Evolutionary conservation across 1,140 invertebrate genomes (phyloP).

Genomic region (Drosophila burlai): DNA sequence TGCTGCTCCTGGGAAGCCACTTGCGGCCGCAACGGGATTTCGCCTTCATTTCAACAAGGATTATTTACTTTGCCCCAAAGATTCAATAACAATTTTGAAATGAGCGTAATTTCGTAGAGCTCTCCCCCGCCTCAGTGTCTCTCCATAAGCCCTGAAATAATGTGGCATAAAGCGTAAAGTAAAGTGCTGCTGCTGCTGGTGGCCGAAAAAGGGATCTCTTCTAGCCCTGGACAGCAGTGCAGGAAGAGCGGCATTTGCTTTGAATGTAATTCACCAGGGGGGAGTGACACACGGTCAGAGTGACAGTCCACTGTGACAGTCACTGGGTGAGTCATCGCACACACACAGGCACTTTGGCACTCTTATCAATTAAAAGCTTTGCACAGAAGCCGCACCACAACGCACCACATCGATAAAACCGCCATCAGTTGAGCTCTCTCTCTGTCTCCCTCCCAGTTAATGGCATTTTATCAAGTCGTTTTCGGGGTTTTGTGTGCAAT

Average conservation of each 20-base stretch:
- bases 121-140: background rate
- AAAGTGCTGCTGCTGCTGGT: slow-evolving; percentile 1
- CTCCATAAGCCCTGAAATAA: slow-evolving; percentile 69
- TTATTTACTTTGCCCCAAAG: slow-evolving; percentile 75
- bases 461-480: slow-evolving; percentile 66
- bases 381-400: slow-evolving; percentile 23
- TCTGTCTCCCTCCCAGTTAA: slow-evolving; percentile 26
- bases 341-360: background rate
- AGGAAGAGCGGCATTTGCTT: background rate
- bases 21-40: slow-evolving; percentile 53
- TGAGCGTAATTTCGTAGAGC: slow-evolving; percentile 68
- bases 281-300: background rate
- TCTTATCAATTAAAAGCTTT: slow-evolving; percentile 67
- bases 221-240: background rate
- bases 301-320: background rate
- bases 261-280: background rate
- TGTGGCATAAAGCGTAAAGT: slow-evolving; percentile 53
- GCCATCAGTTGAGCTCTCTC: slow-evolving; percentile 30
- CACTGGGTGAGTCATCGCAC: slow-evolving; percentile 13
- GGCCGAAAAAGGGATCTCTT: background rate
- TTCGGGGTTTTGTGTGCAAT: slow-evolving; percentile 64
- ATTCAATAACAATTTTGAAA: slow-evolving; percentile 83
- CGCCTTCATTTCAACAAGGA: slow-evolving; percentile 73
- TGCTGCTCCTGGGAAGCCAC: slow-evolving; percentile 2
- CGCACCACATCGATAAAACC: slow-evolving; percentile 34